These are phyloP conservation scores for Drosophila ustulata DNA, from an alignment of 2,888 invertebrate species.

Conservation along the genomic window DNA sequence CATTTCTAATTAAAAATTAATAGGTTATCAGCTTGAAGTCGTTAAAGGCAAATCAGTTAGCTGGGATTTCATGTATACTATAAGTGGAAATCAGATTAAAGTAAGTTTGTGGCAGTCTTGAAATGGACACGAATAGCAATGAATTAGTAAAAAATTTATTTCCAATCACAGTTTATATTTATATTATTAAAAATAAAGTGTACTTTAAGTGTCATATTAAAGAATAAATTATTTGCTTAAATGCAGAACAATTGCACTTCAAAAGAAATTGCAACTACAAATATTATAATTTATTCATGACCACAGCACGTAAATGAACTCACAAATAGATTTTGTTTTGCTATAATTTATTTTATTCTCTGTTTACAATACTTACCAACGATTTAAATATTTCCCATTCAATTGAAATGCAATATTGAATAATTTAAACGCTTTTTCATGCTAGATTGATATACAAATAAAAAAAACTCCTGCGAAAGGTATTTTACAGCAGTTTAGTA, in stretches of 20 bases:
- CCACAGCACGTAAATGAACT: background rate
- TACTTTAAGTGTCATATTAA: too few species aligned
- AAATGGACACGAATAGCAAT: background rate
- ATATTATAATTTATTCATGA: background rate
- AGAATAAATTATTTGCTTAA: background rate
- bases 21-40: conserved; percentile 18
- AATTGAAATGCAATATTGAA: conserved; percentile 1
- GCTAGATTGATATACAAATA: background rate
- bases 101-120: background rate
- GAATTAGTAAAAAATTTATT: too few species aligned
- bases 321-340: background rate
- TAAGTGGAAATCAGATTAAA: background rate
- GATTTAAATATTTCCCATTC: conserved; percentile 7
- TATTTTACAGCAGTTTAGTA: too few species aligned
- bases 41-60: background rate
- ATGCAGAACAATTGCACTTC: background rate
- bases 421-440: conserved; percentile 4
- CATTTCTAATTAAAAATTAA: conserved; percentile 24
- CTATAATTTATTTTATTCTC: background rate
- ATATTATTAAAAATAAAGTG: too few species aligned
- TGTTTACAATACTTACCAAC: conserved; percentile 1
- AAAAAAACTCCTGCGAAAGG: too few species aligned
- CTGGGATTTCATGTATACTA: background rate
- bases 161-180: too few species aligned
- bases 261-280: background rate